These are phyloP conservation scores for Gobius niger DNA, from an alignment of 2,113 vertebrate genomes.

Conservation along the genomic window DNA sequence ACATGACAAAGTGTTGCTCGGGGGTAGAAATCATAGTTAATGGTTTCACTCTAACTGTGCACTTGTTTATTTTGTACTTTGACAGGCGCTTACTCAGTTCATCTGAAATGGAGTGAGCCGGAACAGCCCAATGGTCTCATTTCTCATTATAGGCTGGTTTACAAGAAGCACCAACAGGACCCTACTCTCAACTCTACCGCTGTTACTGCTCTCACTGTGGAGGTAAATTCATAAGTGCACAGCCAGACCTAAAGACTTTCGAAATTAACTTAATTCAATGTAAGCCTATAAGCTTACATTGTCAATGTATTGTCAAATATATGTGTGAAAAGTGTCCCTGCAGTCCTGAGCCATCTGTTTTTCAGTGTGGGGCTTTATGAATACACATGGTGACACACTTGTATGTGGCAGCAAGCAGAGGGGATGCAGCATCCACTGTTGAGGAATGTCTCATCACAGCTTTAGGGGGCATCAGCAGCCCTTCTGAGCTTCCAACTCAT, in stretches of 20 bases:
- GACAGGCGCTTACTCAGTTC: constrained; percentile 80
- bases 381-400: constrained; percentile 5
- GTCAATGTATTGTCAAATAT: constrained; percentile 43
- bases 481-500: constrained; percentile 42
- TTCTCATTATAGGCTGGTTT: constrained; percentile 81
- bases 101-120: constrained; percentile 84
- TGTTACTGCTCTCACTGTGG: constrained; percentile 81
- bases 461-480: constrained; percentile 24
- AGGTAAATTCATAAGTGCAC: constrained; percentile 75
- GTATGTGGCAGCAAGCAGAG: constrained; percentile 5
- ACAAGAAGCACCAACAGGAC: constrained; percentile 77
- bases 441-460: constrained; percentile 8
- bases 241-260: neutral
- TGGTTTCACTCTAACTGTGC: constrained; percentile 9
- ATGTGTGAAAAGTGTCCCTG: constrained; percentile 58
- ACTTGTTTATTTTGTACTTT: constrained; percentile 8
- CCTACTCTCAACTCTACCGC: constrained; percentile 69
- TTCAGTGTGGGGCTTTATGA: constrained; percentile 48
- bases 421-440: constrained; percentile 14
- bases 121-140: constrained; percentile 82
- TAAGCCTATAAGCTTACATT: neutral
- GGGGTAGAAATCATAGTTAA: neutral
- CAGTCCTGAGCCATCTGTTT: constrained; percentile 66
- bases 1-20: neutral
- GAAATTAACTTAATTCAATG: too few species aligned